Conservation (phyloP, 64 coral and sea anemone species). For the Porites lutea region DNA sequence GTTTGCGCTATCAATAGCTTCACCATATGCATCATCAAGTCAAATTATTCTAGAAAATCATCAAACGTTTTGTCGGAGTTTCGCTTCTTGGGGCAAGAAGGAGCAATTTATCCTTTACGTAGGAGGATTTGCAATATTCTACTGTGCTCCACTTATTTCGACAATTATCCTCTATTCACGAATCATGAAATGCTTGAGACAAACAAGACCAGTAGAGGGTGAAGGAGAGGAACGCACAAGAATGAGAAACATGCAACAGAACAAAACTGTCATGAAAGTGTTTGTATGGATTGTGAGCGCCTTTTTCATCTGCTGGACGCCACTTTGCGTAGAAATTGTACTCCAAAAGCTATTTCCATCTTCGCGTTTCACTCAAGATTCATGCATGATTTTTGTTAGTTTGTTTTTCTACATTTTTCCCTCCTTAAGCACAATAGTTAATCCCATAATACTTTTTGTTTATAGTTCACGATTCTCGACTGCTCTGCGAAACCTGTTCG, state of each 20-base stretch:
- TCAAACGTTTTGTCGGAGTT: conserved; percentile 4
- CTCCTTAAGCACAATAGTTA: background rate
- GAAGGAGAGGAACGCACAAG: background rate
- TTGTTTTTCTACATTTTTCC: conserved; percentile 36
- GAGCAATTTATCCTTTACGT: background rate
- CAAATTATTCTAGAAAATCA: background rate
- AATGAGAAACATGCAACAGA: background rate
- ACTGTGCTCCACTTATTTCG: background rate
- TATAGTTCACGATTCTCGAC: background rate
- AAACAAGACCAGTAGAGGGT: background rate
- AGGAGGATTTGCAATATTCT: background rate
- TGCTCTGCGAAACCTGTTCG: background rate
- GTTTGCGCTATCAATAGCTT: background rate
- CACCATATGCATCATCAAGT: background rate
- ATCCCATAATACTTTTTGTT: conserved; percentile 12
- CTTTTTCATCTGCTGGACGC: conserved; percentile 24
- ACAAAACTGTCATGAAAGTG: background rate
- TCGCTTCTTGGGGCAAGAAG: background rate
- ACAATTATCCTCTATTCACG: background rate
- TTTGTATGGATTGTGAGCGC: background rate
- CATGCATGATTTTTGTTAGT: background rate
- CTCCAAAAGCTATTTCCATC: background rate
- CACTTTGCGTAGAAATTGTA: background rate
- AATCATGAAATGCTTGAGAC: conserved; percentile 5
- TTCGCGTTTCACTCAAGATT: background rate